These are phyloP conservation scores for Elymnias hypermnestra DNA, from an alignment of 1,140 invertebrate species.

Conservation along the genomic window DNA sequence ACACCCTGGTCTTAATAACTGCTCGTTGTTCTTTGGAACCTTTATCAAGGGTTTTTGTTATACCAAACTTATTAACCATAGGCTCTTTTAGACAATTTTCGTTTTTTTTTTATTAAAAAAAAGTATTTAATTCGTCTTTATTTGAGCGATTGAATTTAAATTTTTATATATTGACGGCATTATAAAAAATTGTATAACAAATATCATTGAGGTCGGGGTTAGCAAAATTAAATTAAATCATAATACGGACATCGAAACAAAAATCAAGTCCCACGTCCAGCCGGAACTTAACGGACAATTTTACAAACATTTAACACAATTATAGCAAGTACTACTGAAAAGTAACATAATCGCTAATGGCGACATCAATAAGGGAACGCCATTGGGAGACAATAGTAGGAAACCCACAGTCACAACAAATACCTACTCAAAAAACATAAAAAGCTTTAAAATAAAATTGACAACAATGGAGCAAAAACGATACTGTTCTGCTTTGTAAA, in stretches of 20 bases:
- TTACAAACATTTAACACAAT: conserved; percentile 60
- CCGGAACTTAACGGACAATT: conserved; percentile 46
- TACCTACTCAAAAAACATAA: conserved; percentile 65
- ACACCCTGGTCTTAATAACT: conserved; percentile 49
- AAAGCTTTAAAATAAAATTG: conserved; percentile 56
- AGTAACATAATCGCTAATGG: conserved; percentile 50
- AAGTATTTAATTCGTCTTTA: neutral
- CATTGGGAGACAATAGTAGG: conserved; percentile 52
- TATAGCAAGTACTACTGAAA: conserved; percentile 62
- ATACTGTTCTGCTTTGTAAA: conserved; percentile 53
- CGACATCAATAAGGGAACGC: conserved; percentile 38
- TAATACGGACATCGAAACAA: conserved; percentile 29
- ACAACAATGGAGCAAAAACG: conserved; percentile 60
- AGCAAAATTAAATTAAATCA: conserved; percentile 11
- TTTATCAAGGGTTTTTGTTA: conserved; percentile 60
- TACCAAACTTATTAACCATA: conserved; percentile 21
- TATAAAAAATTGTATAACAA: neutral
- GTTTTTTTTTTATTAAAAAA: neutral
- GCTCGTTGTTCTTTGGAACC: conserved; percentile 49
- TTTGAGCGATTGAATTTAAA: conserved; percentile 6
- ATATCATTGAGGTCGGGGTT: neutral
- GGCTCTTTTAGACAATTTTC: neutral
- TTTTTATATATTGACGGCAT: neutral
- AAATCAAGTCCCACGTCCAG: conserved; percentile 37
- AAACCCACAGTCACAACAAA: conserved; percentile 61